phyloP scores from a whole-genome alignment of 2,113 vertebrate genomes.

The Edolisoma coerulescens region DNA sequence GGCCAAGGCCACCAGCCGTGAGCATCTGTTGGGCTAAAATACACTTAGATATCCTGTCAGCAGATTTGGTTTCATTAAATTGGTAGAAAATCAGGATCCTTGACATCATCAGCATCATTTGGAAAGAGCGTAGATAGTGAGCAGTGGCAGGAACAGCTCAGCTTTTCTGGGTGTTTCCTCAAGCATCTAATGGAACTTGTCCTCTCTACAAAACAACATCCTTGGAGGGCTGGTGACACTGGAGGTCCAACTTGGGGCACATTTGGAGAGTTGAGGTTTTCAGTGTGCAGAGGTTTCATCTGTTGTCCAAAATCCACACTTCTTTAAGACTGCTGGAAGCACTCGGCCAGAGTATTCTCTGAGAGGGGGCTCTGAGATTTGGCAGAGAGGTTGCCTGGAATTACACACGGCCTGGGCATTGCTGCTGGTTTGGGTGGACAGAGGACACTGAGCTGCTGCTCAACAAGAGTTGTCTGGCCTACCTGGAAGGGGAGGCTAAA shows the following conservation, averaged over 20 bases:
- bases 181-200: background rate
- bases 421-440: background rate
- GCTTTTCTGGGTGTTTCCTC: background rate
- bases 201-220: background rate
- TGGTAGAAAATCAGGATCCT: background rate
- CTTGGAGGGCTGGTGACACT: background rate
- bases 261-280: background rate
- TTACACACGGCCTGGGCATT: background rate
- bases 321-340: background rate
- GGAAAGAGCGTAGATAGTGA: background rate
- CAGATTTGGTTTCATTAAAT: background rate
- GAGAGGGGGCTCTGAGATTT: background rate
- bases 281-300: background rate
- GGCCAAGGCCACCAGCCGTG: background rate
- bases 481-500: background rate
- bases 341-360: background rate
- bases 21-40: background rate
- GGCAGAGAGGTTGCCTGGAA: background rate
- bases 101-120: background rate
- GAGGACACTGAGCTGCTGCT: background rate
- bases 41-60: background rate
- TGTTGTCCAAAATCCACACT: background rate
- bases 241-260: background rate
- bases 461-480: background rate
- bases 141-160: background rate